Evolutionary conservation across 2,797 vertebrate species (phyloP).

Genomic region (Chelon auratus): DNA sequence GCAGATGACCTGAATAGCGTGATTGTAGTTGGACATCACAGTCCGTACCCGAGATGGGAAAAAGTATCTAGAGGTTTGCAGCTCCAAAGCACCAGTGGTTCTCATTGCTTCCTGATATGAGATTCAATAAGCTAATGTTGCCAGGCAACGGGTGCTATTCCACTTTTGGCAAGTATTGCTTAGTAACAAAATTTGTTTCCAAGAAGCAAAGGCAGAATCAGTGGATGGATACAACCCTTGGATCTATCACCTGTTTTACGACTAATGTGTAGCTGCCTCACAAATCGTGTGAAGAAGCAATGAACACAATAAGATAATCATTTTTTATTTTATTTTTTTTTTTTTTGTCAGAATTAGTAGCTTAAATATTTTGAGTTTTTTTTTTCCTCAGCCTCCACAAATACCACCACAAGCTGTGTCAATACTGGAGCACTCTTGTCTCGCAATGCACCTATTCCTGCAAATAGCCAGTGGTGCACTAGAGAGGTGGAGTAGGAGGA

Average conservation of each 20-base stretch:
- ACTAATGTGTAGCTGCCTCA: neutral
- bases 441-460: slow-evolving; percentile 65
- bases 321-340: too few relatives aligned
- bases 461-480: slow-evolving; percentile 68
- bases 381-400: slow-evolving; percentile 26
- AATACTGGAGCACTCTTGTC: slow-evolving; percentile 56
- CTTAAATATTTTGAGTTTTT: slow-evolving; percentile 19
- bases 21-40: slow-evolving; percentile 54
- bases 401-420: slow-evolving; percentile 54
- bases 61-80: slow-evolving; percentile 59
- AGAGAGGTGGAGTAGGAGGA: slow-evolving; percentile 74
- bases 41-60: slow-evolving; percentile 44
- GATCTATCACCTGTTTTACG: slow-evolving; percentile 28
- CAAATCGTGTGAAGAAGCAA: neutral
- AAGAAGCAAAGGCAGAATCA: slow-evolving; percentile 60
- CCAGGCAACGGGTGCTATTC: slow-evolving; percentile 77
- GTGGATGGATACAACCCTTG: slow-evolving; percentile 35
- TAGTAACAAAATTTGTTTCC: slow-evolving; percentile 73
- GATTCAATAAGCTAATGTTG: slow-evolving; percentile 78
- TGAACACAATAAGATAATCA: neutral
- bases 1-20: slow-evolving; percentile 36
- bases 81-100: slow-evolving; percentile 61
- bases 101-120: slow-evolving; percentile 63
- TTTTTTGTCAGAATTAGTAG: neutral
- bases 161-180: slow-evolving; percentile 77